These are phyloP conservation scores for Noctua pronuba DNA, from an alignment of 2,888 invertebrate species.

Conservation along the genomic window DNA sequence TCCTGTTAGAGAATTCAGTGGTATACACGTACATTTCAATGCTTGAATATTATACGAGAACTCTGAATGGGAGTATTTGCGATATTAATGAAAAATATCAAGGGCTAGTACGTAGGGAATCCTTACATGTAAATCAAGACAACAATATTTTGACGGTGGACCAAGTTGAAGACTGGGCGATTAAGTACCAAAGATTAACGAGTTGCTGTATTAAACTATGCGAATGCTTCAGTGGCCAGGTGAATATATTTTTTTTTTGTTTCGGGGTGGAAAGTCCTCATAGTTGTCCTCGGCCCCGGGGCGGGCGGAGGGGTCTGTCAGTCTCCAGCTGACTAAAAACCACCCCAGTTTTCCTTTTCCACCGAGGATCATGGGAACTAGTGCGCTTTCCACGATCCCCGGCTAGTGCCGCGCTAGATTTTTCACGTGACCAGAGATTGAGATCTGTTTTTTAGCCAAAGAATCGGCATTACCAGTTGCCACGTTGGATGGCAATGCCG, in stretches of 20 bases:
- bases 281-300: too few species aligned
- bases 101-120: not conserved
- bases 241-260: not conserved
- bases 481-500: too few species aligned
- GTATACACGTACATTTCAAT: constrained; percentile 13
- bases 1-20: not conserved
- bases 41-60: not conserved
- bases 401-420: too few species aligned
- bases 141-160: not conserved
- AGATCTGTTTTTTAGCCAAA: too few species aligned
- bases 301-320: too few species aligned
- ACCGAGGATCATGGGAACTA: too few species aligned
- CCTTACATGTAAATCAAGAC: not conserved
- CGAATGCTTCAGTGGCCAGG: constrained; percentile 23
- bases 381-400: too few species aligned
- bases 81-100: not conserved
- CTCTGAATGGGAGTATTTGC: not conserved
- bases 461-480: too few species aligned
- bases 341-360: too few species aligned
- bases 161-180: constrained; percentile 12
- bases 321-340: too few species aligned
- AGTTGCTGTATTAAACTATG: constrained; percentile 29
- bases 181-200: constrained; percentile 22
- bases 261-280: too few species aligned
- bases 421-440: too few species aligned